A percentile compares a stretch with the other conserved stretches of the same genome.
phyloP scores from a whole-genome alignment of 2,113 vertebrate species.

The Polypterus bichir region DNA sequence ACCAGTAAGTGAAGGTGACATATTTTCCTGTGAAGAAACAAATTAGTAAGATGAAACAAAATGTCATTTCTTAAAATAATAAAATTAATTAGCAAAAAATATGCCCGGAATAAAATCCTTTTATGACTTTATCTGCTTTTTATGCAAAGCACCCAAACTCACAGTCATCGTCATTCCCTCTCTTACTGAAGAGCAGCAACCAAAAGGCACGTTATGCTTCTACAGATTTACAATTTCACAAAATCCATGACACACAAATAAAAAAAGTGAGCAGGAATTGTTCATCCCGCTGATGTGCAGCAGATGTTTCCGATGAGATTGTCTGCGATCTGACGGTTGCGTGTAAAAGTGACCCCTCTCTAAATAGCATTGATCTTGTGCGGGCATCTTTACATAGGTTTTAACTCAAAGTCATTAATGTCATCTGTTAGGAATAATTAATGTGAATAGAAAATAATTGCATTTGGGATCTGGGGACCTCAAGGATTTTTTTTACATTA shows the following conservation, averaged over 20 bases:
- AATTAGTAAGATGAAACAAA: no score
- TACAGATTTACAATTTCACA: neutral
- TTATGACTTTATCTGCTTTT: no score
- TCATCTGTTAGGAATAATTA: conserved; percentile 72
- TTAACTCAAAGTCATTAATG: conserved; percentile 77
- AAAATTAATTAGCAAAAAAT: no score
- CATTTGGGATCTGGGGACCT: conserved; percentile 72
- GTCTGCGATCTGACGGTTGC: conserved; percentile 34
- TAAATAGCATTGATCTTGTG: conserved; percentile 43
- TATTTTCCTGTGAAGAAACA: no score
- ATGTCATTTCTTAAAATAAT: no score
- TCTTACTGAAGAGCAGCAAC: no score
- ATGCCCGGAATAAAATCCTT: no score
- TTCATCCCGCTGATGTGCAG: conserved; percentile 43
- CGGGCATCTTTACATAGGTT: conserved; percentile 47
- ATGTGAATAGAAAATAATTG: conserved; percentile 86
- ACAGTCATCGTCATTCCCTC: no score
- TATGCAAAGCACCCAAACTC: no score
- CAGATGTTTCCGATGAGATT: conserved; percentile 28
- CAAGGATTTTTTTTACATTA: conserved; percentile 56
- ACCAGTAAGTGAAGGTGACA: no score
- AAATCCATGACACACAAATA: neutral
- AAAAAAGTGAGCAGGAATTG: neutral
- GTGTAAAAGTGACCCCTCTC: conserved; percentile 54
- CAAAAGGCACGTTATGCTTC: neutral